phyloP scores from a whole-genome alignment of 2,797 vertebrate genomes.

The Pantherophis alleghaniensis region DNA sequence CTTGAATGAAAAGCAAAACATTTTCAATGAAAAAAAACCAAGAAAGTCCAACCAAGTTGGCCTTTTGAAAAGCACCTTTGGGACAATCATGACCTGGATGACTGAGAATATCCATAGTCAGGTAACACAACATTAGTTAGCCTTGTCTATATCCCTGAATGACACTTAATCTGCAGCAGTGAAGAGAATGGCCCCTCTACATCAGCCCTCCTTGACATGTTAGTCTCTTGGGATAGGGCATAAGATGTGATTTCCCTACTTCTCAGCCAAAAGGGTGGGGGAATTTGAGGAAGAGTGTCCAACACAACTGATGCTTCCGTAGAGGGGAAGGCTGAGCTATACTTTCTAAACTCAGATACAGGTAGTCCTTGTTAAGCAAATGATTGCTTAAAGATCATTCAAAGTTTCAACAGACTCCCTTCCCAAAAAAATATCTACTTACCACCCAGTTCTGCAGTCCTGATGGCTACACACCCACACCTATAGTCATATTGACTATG shows the following conservation, averaged over 20 bases:
- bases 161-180: background rate
- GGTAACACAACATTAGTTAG: no score
- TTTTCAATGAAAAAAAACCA: background rate
- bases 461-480: background rate
- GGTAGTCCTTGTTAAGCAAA: background rate
- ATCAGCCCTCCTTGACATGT: background rate
- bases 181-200: background rate
- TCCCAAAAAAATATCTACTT: background rate
- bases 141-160: background rate
- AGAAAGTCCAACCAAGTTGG: background rate
- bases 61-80: background rate
- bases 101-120: background rate
- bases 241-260: background rate
- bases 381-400: background rate
- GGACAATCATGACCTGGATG: background rate
- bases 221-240: background rate
- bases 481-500: background rate
- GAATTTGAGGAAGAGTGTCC: background rate
- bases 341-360: no score
- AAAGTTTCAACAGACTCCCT: background rate
- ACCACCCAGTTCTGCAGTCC: background rate
- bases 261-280: background rate
- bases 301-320: background rate
- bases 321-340: background rate
- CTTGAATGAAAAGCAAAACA: background rate